Evolutionary conservation across 2,797 vertebrate genomes (phyloP).

Genomic region (Sebastes goodei): DNA sequence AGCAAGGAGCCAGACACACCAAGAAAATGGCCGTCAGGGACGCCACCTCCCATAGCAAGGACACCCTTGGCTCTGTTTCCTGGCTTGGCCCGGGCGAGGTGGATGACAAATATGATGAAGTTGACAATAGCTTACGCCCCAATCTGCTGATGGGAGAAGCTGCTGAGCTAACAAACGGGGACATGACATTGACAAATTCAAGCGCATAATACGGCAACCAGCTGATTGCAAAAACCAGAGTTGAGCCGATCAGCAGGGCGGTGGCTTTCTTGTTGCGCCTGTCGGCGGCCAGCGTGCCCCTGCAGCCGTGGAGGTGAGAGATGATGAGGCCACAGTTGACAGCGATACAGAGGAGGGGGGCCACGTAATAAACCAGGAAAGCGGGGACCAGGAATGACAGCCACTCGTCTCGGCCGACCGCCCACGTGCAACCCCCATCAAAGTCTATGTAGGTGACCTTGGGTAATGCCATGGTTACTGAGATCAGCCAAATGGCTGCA

Average conservation of each 20-base stretch:
- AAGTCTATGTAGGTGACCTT: slow-evolving; percentile 81
- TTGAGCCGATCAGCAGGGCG: slow-evolving; percentile 71
- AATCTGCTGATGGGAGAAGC: slow-evolving; percentile 47
- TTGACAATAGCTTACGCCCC: not conserved
- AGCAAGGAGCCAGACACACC: slow-evolving; percentile 78
- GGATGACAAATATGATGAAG: not conserved
- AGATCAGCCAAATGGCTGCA: slow-evolving; percentile 73
- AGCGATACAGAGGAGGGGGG: slow-evolving; percentile 75
- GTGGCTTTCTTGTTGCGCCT: slow-evolving; percentile 78
- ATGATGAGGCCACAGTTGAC: slow-evolving; percentile 79
- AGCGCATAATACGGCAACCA: slow-evolving; percentile 78
- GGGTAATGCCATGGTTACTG: slow-evolving; percentile 75
- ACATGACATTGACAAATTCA: slow-evolving; percentile 77
- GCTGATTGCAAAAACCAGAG: slow-evolving; percentile 73
- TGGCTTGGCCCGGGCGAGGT: not conserved
- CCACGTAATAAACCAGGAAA: slow-evolving; percentile 78
- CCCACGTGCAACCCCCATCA: slow-evolving; percentile 72
- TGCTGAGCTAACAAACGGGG: slow-evolving; percentile 47
- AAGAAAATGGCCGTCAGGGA: slow-evolving; percentile 75
- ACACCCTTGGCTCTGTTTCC: slow-evolving; percentile 18
- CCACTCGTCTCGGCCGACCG: slow-evolving; percentile 66
- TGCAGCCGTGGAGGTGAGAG: slow-evolving; percentile 69
- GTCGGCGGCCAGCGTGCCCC: slow-evolving; percentile 57
- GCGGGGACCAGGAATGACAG: slow-evolving; percentile 79
- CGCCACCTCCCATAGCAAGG: slow-evolving; percentile 73